Conservation (phyloP, 2,888 invertebrate genomes). For the Scaptomyza polygonia region DNA sequence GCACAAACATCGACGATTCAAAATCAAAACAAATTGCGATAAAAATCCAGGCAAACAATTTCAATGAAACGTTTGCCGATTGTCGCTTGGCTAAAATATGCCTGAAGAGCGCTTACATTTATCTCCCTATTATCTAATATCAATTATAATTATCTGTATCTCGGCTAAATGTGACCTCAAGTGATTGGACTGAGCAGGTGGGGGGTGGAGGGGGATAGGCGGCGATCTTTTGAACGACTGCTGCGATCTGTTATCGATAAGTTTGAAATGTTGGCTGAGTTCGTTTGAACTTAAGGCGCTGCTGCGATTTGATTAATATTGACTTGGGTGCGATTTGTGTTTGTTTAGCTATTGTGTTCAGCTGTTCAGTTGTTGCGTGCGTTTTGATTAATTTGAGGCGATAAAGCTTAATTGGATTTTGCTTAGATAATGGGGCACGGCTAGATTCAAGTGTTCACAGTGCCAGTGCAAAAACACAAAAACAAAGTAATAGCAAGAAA, state of each 20-base stretch:
- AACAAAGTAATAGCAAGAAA: not conserved
- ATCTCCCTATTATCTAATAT: constrained; percentile 20
- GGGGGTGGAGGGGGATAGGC: constrained; percentile 1
- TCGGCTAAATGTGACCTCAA: constrained; percentile 23
- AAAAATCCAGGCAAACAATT: constrained; percentile 36
- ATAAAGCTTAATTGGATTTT: constrained; percentile 78
- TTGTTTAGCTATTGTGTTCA: constrained; percentile 79
- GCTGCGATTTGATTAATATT: constrained; percentile 77
- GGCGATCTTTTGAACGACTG: constrained; percentile 19
- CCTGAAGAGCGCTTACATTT: constrained; percentile 23
- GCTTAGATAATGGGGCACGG: constrained; percentile 65
- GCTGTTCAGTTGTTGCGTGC: constrained; percentile 65
- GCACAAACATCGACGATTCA: constrained; percentile 17
- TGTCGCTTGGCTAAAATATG: not conserved
- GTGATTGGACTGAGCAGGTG: not conserved
- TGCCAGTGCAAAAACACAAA: constrained; percentile 17
- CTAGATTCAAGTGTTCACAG: constrained; percentile 30
- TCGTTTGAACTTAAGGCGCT: constrained; percentile 40
- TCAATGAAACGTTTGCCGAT: constrained; percentile 18
- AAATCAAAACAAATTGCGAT: constrained; percentile 46
- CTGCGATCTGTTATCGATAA: constrained; percentile 45
- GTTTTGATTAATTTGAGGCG: constrained; percentile 75
- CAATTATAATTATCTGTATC: constrained; percentile 32
- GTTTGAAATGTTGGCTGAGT: constrained; percentile 37
- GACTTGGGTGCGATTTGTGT: constrained; percentile 71